A percentile compares a stretch with the other conserved stretches of the same genome.
phyloP scores from a whole-genome alignment of 2,797 vertebrate species.

The Craterocephalus amniculus region DNA sequence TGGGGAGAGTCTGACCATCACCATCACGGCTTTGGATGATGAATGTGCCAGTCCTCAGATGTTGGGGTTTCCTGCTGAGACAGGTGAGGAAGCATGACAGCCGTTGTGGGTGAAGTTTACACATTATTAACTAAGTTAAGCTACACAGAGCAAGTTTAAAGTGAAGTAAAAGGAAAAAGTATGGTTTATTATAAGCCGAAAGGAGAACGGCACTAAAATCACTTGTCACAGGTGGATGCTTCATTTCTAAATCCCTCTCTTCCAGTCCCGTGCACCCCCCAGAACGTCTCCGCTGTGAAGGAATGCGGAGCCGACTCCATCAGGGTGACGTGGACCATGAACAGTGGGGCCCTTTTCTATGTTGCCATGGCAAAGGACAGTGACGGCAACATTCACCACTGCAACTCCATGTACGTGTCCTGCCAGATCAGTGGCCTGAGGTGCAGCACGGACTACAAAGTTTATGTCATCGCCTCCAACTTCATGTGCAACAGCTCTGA shows the following conservation, averaged over 20 bases:
- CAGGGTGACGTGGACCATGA: conserved; percentile 68
- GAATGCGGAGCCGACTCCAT: conserved; percentile 76
- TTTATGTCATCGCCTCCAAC: conserved; percentile 74
- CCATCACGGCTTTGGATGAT: conserved; percentile 76
- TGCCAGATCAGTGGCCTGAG: conserved; percentile 76
- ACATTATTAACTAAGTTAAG: neutral
- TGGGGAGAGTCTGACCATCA: conserved; percentile 79
- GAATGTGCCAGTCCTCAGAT: conserved; percentile 75
- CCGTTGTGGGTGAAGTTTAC: neutral
- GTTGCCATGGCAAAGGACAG: conserved; percentile 59
- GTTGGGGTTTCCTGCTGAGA: conserved; percentile 70
- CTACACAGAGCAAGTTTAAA: neutral
- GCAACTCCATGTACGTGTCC: conserved; percentile 43
- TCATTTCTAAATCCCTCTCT: neutral
- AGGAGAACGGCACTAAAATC: neutral
- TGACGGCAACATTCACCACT: conserved; percentile 53
- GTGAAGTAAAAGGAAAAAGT: too few species aligned
- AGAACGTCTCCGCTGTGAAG: conserved; percentile 61
- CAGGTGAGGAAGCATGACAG: conserved; percentile 69
- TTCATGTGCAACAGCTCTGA: conserved; percentile 77
- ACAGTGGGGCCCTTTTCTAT: conserved; percentile 68
- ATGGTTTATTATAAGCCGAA: neutral
- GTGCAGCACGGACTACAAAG: conserved; percentile 78
- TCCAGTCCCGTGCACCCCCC: conserved; percentile 80
- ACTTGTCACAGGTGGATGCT: neutral